phyloP scores from a whole-genome alignment of 2,888 invertebrate species.

The Ferdinandea cuprea region DNA sequence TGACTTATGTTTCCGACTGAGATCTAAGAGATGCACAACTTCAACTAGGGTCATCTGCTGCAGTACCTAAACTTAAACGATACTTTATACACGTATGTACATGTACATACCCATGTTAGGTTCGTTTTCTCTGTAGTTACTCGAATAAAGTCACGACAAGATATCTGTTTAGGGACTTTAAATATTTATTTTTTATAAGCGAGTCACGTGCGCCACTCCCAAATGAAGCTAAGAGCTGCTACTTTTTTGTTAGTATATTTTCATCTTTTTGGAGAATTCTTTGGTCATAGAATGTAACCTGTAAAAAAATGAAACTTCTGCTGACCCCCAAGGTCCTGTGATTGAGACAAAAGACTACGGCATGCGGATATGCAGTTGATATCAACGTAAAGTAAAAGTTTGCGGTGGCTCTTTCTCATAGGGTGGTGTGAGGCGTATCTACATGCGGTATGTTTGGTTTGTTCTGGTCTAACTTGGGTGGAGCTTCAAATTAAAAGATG shows the following conservation, averaged over 20 bases:
- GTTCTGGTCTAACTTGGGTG: slow-evolving; percentile 44
- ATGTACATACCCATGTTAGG: not conserved
- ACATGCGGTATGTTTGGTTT: slow-evolving; percentile 39
- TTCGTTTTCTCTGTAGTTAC: slow-evolving; percentile 12
- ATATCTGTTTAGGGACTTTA: slow-evolving; percentile 4
- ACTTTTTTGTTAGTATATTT: not conserved
- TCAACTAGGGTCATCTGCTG: slow-evolving; percentile 32
- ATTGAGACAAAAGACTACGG: slow-evolving; percentile 30
- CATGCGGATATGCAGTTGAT: slow-evolving; percentile 44
- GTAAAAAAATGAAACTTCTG: slow-evolving; percentile 20
- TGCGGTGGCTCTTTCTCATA: slow-evolving; percentile 9
- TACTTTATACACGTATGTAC: not conserved
- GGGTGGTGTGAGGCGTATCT: slow-evolving; percentile 1
- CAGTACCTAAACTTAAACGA: slow-evolving; percentile 6
- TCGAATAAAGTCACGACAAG: slow-evolving; percentile 19
- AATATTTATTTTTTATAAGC: not conserved
- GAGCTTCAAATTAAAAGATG: slow-evolving; percentile 62
- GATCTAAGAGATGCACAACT: slow-evolving; percentile 17
- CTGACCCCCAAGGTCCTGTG: slow-evolving; percentile 39
- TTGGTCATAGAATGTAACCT: slow-evolving; percentile 19
- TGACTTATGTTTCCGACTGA: slow-evolving; percentile 58
- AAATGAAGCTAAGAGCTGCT: slow-evolving; percentile 29
- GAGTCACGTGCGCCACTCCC: slow-evolving; percentile 45
- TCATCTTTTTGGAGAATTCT: slow-evolving; percentile 32
- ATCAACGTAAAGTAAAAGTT: slow-evolving; percentile 35